These are phyloP conservation scores for Charanyca ferruginea DNA, from an alignment of 2,888 invertebrate genomes.

Conservation along the genomic window DNA sequence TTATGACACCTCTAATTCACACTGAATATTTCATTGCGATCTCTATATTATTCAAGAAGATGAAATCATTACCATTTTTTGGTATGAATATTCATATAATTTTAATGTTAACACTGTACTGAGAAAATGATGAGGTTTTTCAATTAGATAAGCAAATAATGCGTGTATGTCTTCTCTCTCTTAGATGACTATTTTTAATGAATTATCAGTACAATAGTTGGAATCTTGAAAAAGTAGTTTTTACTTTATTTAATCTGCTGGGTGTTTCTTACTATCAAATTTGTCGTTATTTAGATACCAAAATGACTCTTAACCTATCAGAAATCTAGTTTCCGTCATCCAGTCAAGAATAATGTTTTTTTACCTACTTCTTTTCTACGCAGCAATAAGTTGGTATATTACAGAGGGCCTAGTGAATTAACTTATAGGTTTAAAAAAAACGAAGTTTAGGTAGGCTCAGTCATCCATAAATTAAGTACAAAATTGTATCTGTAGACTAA, in stretches of 20 bases:
- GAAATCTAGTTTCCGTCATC: not conserved
- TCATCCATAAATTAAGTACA: no score
- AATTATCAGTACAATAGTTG: not conserved
- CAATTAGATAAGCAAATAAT: conserved; percentile 32
- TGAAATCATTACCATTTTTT: conserved; percentile 67
- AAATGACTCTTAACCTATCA: not conserved
- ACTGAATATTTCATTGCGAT: conserved; percentile 87
- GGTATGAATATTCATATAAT: conserved; percentile 58
- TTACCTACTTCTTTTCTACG: not conserved
- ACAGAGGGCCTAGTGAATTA: no score
- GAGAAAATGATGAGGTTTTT: conserved; percentile 33
- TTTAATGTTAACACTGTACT: conserved; percentile 28
- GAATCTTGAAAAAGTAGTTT: not conserved
- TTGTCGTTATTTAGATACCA: not conserved
- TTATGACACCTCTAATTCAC: conserved; percentile 74
- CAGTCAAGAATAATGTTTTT: not conserved
- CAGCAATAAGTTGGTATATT: no score
- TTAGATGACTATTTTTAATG: not conserved
- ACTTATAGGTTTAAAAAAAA: no score
- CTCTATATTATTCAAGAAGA: conserved; percentile 81
- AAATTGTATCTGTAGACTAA: no score
- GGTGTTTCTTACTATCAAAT: not conserved
- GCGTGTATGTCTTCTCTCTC: not conserved
- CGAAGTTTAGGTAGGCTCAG: no score
- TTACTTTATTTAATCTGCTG: not conserved